Conservation (phyloP, 2,888 invertebrate genomes). For the Gisinianus flammeolus region DNA sequence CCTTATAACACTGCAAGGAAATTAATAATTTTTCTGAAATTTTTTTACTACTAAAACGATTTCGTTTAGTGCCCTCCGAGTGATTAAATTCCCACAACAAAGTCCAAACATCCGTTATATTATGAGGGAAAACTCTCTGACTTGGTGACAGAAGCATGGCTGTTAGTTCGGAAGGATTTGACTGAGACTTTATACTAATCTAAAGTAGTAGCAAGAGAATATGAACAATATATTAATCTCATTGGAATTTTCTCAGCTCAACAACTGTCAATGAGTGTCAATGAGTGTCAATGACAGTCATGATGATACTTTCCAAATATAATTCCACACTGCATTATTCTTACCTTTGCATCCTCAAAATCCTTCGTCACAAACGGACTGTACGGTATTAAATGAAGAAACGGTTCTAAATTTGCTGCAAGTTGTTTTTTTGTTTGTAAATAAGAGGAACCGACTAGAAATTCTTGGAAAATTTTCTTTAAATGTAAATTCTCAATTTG, state of each 20-base stretch:
- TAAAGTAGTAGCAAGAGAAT: no score
- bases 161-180: conserved; percentile 60
- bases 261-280: no score
- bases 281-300: no score
- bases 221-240: no score
- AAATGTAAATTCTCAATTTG: conserved; percentile 65
- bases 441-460: conserved; percentile 76
- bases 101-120: conserved; percentile 56
- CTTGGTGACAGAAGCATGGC: conserved; percentile 84
- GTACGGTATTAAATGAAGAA: conserved; percentile 53
- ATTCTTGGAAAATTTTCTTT: conserved; percentile 78
- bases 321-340: no score
- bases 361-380: conserved; percentile 34
- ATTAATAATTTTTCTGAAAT: conserved; percentile 80
- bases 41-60: conserved; percentile 65
- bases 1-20: conserved; percentile 82
- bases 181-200: conserved; percentile 35
- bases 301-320: no score
- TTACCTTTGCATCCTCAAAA: conserved; percentile 9
- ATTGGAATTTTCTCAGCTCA: no score
- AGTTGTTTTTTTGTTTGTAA: conserved; percentile 70
- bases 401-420: conserved; percentile 52
- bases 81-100: conserved; percentile 53
- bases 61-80: conserved; percentile 35
- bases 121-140: conserved; percentile 73